Conservation (phyloP, 2,113 vertebrate species). For the Mobula hypostoma region DNA sequence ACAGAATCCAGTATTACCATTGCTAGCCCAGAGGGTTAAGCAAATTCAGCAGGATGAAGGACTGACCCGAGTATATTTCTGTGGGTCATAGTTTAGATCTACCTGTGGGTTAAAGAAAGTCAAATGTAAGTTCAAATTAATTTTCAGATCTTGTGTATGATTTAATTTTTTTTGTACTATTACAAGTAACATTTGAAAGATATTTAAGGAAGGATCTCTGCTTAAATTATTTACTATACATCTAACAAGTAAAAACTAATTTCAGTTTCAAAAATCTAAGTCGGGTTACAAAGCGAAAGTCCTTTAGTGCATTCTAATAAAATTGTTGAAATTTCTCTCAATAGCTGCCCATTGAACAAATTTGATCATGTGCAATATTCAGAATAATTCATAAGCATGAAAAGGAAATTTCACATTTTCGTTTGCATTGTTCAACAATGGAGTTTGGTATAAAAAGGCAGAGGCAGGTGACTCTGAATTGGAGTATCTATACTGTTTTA, state of each 20-base stretch:
- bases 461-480: conserved; percentile 26
- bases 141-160: background rate
- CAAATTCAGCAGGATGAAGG: background rate
- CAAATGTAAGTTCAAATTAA: background rate
- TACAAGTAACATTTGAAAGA: background rate
- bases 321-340: background rate
- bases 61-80: background rate
- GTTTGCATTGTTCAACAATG: background rate
- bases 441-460: background rate
- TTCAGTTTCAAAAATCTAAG: background rate
- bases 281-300: background rate
- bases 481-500: conserved; percentile 19
- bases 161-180: background rate
- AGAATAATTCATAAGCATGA: background rate
- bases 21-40: background rate
- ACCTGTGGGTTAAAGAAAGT: background rate
- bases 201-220: background rate
- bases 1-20: background rate
- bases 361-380: background rate
- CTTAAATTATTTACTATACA: background rate
- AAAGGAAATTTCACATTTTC: conserved; percentile 4
- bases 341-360: background rate
- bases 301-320: background rate
- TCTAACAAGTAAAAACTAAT: background rate
- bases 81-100: background rate